Percentiles rank a stretch among this genome's conserved stretches.
Evolutionary conservation across 2,113 vertebrate genomes (phyloP).

Genomic region (Budorcas taxicolor): DNA sequence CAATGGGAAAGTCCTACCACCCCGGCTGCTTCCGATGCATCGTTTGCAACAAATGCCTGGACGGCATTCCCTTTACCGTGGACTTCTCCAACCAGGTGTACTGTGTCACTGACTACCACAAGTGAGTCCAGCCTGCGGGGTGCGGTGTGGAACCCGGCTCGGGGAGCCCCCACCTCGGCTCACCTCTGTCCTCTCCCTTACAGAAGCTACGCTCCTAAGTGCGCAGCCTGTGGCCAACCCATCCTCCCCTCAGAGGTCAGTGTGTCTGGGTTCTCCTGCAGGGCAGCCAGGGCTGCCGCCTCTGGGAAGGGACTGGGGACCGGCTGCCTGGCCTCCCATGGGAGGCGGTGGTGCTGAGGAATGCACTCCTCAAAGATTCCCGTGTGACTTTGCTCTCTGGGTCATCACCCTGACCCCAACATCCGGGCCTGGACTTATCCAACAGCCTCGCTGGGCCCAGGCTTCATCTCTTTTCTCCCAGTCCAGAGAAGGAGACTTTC

Average conservation of each 20-base stretch:
- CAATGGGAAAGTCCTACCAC: conserved; percentile 89
- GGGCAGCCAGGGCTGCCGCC: conserved; percentile 11
- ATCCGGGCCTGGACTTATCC: conserved; percentile 62
- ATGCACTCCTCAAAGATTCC: conserved; percentile 64
- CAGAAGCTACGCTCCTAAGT: conserved; percentile 90
- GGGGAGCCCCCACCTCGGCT: not conserved
- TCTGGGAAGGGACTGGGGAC: conserved; percentile 14
- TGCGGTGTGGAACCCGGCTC: not conserved
- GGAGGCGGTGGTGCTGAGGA: conserved; percentile 60
- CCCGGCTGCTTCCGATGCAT: conserved; percentile 90
- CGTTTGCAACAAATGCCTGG: conserved; percentile 88
- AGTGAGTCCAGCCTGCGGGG: conserved; percentile 62
- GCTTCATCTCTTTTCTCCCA: conserved; percentile 4
- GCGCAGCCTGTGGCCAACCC: conserved; percentile 88
- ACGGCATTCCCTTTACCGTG: conserved; percentile 90
- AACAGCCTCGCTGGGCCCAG: not conserved
- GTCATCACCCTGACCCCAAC: conserved; percentile 65
- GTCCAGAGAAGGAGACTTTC: not conserved
- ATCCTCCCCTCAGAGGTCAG: conserved; percentile 90
- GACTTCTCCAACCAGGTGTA: conserved; percentile 91
- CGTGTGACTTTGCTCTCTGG: conserved; percentile 67
- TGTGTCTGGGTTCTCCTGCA: conserved; percentile 67
- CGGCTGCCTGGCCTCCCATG: not conserved
- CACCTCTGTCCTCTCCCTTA: conserved; percentile 32
- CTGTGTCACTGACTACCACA: conserved; percentile 92